Conservation (phyloP, 1,140 invertebrate genomes). For the Condylostylus longicornis region DNA sequence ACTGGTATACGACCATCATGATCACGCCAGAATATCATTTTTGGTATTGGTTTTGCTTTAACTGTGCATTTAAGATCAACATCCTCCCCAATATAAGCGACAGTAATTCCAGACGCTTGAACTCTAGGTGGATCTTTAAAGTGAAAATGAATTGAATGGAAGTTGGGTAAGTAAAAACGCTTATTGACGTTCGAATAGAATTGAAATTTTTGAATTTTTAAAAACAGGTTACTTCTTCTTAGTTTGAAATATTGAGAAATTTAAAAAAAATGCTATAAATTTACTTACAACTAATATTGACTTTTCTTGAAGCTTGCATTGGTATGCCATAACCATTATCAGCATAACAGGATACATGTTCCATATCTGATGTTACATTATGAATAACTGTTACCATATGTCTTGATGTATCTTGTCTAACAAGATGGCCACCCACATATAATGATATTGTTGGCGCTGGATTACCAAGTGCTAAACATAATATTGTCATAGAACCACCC, state of each 20-base stretch:
- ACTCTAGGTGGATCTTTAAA: constrained; percentile 53
- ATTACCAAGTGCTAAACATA: constrained; percentile 68
- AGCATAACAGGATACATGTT: constrained; percentile 67
- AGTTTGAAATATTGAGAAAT: too few species aligned
- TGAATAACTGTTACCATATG: constrained; percentile 69
- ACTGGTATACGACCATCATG: constrained; percentile 50
- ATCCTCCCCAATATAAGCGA: constrained; percentile 52
- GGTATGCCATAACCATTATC: constrained; percentile 72
- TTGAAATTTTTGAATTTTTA: not conserved
- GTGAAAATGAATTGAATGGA: not conserved
- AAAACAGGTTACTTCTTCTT: too few species aligned
- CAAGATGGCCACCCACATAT: constrained; percentile 49
- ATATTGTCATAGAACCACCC: constrained; percentile 65
- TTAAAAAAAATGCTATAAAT: too few species aligned
- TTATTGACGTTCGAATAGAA: not conserved
- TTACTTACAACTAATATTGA: constrained; percentile 62
- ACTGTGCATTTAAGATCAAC: constrained; percentile 59
- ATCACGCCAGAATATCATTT: constrained; percentile 64
- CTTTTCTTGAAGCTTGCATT: constrained; percentile 59
- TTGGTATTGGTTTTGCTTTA: constrained; percentile 58
- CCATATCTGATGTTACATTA: constrained; percentile 66
- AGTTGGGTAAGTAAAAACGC: not conserved
- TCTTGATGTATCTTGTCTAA: constrained; percentile 56
- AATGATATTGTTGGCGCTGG: constrained; percentile 68
- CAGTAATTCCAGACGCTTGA: constrained; percentile 54